These are phyloP conservation scores for Euura saliciscinereae DNA, from an alignment of 1,140 invertebrate species.

Conservation along the genomic window DNA sequence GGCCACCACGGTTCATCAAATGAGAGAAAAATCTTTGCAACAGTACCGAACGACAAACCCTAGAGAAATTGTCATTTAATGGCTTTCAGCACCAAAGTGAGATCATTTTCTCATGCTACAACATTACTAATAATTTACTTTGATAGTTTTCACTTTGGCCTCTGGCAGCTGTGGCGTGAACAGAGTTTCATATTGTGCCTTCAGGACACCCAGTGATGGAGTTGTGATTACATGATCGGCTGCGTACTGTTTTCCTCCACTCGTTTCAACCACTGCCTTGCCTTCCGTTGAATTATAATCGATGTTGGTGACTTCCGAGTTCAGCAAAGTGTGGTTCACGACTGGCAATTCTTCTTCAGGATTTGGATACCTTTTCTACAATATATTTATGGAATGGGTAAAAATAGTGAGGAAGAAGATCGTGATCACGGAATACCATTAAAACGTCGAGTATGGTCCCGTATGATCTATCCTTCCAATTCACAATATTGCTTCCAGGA, in stretches of 20 bases:
- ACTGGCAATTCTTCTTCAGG: too few relatives aligned
- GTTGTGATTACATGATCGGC: slow-evolving; percentile 58
- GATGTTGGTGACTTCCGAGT: slow-evolving; percentile 46
- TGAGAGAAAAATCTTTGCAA: slow-evolving; percentile 79
- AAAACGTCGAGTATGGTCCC: slow-evolving; percentile 64
- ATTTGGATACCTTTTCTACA: slow-evolving; percentile 44
- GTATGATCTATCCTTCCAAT: slow-evolving; percentile 70
- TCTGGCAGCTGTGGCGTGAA: slow-evolving; percentile 52
- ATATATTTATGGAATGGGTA: too few relatives aligned
- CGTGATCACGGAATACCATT: slow-evolving; percentile 40
- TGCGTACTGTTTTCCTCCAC: slow-evolving; percentile 42
- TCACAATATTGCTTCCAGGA: slow-evolving; percentile 63
- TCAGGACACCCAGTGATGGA: slow-evolving; percentile 59
- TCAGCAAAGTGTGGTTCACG: slow-evolving; percentile 47
- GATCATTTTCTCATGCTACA: not conserved
- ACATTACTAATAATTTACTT: too few relatives aligned
- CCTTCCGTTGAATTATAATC: slow-evolving; percentile 39
- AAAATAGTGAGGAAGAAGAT: too few relatives aligned
- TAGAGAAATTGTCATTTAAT: slow-evolving; percentile 23
- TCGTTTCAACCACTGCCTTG: slow-evolving; percentile 40
- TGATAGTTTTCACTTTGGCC: slow-evolving; percentile 44
- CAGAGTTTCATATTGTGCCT: slow-evolving; percentile 45
- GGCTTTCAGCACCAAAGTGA: not conserved
- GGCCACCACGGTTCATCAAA: slow-evolving; percentile 71
- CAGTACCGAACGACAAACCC: slow-evolving; percentile 71